phyloP scores from a whole-genome alignment of 2,888 invertebrate genomes.

The Synergus laeviventris region DNA sequence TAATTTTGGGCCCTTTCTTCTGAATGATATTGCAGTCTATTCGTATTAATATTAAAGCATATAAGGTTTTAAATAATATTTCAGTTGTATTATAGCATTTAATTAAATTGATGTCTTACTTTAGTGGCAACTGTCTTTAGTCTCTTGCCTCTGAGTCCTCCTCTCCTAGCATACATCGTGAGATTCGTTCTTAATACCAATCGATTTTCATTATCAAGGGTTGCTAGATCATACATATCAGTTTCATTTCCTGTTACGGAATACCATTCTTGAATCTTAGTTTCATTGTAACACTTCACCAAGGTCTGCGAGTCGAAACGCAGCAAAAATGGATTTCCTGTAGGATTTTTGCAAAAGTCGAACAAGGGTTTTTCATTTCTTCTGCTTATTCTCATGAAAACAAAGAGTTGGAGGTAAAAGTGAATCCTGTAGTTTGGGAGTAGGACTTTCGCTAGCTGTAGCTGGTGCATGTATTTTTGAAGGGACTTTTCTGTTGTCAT shows the following conservation, averaged over 20 bases:
- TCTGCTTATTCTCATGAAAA: not conserved
- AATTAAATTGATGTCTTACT: conserved; percentile 45
- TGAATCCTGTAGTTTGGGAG: not conserved
- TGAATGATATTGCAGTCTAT: not conserved
- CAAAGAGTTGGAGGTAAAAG: not conserved
- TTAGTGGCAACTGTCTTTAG: conserved; percentile 53
- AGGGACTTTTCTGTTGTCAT: conserved; percentile 3
- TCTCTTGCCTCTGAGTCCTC: conserved; percentile 50
- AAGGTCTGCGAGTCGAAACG: conserved; percentile 59
- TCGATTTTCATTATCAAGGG: conserved; percentile 47
- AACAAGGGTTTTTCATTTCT: conserved; percentile 6
- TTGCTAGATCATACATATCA: conserved; percentile 47
- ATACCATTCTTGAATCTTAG: conserved; percentile 59
- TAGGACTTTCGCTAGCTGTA: not conserved
- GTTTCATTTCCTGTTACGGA: conserved; percentile 46
- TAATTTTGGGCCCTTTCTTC: not conserved
- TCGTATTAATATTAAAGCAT: not conserved
- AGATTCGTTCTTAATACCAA: conserved; percentile 38
- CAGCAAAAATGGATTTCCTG: conserved; percentile 54
- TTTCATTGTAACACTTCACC: conserved; percentile 54
- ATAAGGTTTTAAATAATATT: conserved; percentile 1
- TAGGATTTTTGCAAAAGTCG: conserved; percentile 48
- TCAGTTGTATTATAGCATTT: not conserved
- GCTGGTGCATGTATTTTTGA: not conserved
- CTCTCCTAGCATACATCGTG: conserved; percentile 55